Conservation (phyloP, 2,888 invertebrate genomes). For the Hoplodrina ambigua region DNA sequence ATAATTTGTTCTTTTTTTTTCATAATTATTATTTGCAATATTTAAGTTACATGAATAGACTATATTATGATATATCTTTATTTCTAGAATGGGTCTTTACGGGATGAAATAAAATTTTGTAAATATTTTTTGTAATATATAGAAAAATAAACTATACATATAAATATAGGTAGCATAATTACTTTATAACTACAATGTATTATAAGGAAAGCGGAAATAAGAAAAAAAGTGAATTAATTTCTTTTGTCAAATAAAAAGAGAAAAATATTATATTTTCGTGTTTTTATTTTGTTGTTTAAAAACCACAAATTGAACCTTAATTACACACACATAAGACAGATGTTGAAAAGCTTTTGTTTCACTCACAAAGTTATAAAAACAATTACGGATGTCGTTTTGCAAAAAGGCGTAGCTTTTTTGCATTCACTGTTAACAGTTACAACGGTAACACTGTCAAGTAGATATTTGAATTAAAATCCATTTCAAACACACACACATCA, state of each 20-base stretch:
- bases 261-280: constrained; percentile 79
- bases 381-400: constrained; percentile 21
- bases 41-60: constrained; percentile 60
- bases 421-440: neutral
- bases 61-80: constrained; percentile 63
- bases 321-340: constrained; percentile 6
- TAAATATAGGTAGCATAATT: constrained; percentile 90
- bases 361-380: neutral
- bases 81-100: constrained; percentile 85
- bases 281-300: constrained; percentile 70
- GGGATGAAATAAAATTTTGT: constrained; percentile 84
- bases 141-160: constrained; percentile 86
- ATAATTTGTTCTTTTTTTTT: constrained; percentile 41
- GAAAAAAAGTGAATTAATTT: constrained; percentile 88
- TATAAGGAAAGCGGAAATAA: constrained; percentile 87
- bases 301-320: constrained; percentile 24
- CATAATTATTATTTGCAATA: constrained; percentile 30
- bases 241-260: constrained; percentile 90
- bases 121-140: constrained; percentile 90
- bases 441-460: no score
- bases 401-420: neutral
- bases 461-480: no score
- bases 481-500: no score
- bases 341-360: constrained; percentile 25
- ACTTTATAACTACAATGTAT: constrained; percentile 88